Evolutionary conservation across 2,888 invertebrate genomes (phyloP), one percentile per base, ranked within the genome.

Genomic region (Penaeus monodon): DNA sequence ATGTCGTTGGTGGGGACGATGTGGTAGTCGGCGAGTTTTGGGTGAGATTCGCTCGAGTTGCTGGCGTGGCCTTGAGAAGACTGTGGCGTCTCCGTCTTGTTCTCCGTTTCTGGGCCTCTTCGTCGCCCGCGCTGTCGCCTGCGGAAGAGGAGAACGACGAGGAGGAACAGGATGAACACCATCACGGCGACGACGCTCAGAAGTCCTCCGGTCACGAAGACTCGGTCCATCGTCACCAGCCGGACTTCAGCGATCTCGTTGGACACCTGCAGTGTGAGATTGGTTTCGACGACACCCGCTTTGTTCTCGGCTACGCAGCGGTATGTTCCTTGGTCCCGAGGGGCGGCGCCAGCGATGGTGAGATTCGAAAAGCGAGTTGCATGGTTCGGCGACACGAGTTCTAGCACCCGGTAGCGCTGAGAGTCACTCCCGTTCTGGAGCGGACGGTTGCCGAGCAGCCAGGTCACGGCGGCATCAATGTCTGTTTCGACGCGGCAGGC

Each of bases 321-420:
- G 93, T 97, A 97, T 90, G 96, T 95, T 6, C 97, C 97, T 4
- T 96, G 95, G 92, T 97, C 96, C 81, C 95, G 94, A 91, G 95
- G 96, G 91, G 95, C 96, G 90, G 96, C 95, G 92, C 97, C 96
- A 91, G 94, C 95, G 89, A 97, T 95, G 87, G 96, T 97, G 89
- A 97, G 94, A 92, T 97, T 97, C 91, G 95, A 95, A 96, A 97
- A 97, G 20, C 88, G 88, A 20, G 81, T 80, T 22, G 84, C 83
- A 24, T 88, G 78, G 77, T 90, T 89, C 33, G 86, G 86, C 27
- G 85, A 77, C 29, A 89, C 81, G 20, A 88, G 68, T 64, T 89
- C 89, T 33, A 84, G 84, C 76, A 88, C 86, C n/a, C 81, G 82
- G 66, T 90, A 89, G 27, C 89, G 82, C 33, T 74, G 70, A 7